These are phyloP conservation scores for Cryptoblepharus egeriae DNA, from an alignment of 2,797 vertebrate species.

Conservation along the genomic window DNA sequence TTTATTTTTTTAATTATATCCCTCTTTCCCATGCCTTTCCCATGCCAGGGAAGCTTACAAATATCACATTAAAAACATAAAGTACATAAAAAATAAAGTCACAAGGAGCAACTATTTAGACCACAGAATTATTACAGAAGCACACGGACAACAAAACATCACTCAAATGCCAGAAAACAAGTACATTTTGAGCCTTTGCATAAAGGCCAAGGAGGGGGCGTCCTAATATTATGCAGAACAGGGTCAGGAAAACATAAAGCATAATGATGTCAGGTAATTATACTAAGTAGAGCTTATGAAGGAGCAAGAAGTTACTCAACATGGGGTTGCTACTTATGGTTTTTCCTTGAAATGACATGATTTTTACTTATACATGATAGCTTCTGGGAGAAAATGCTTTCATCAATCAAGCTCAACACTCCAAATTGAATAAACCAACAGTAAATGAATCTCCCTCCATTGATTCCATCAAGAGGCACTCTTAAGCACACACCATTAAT, in stretches of 20 bases:
- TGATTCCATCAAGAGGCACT: slow-evolving; percentile 36
- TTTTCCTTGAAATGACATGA: not conserved
- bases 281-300: not conserved
- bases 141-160: too few relatives aligned
- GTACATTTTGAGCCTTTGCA: too few relatives aligned
- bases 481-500: slow-evolving; percentile 27
- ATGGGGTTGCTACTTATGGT: not conserved
- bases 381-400: not conserved
- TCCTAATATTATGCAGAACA: not conserved
- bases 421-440: slow-evolving; percentile 43
- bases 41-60: not conserved
- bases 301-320: not conserved
- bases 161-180: too few relatives aligned
- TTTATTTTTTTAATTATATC: not conserved
- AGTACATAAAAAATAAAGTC: too few relatives aligned
- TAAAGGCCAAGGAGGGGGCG: too few relatives aligned
- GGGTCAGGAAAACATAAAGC: not conserved
- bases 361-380: not conserved
- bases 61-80: too few relatives aligned
- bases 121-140: too few relatives aligned
- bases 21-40: too few relatives aligned
- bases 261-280: not conserved
- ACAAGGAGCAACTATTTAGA: too few relatives aligned
- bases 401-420: slow-evolving; percentile 38
- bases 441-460: slow-evolving; percentile 48